Evolutionary conservation across 2,888 invertebrate genomes (phyloP), one percentile per base, ranked within the genome.

Genomic region (Xanthostigma xanthostigma): DNA sequence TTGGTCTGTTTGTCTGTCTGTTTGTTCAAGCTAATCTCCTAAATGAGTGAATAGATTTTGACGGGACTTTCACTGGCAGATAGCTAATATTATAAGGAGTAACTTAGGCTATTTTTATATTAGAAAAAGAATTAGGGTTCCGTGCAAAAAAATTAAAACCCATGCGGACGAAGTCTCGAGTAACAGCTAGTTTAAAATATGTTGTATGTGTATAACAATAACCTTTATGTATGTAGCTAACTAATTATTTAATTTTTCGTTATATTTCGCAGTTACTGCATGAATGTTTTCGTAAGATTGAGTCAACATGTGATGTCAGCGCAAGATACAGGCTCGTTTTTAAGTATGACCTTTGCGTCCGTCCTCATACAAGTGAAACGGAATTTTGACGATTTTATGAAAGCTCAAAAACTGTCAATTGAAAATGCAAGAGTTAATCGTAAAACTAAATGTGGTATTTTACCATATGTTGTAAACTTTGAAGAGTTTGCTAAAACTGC

Each of bases 271-370:
- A 94, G 93, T 67, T 93, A 93, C 64, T 92, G 91, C 46, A 87
- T 96, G 78, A 90, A 92, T 57, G 87, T 94, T 52, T 73, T 96
- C 60, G 95, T 95, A 11, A 79, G 89, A 56, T 75, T 94, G 59
- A 90, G 91, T 54, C 86, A 91, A 60, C 94, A 96, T 63, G 94
- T 94, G 33, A 84, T 92, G 78, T 86, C 88, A 34, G 84, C 89
- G 1, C 83, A 90, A 69, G 84, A 89, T 64, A 76, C 84, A 45
- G 88, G 89, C 50, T 87, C 89, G 35, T 92, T 88, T 66, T 74
- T 93, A 36, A 85, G 86, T 57, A 88, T 88, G 73, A 85, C 86
- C 9, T 90, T 90, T 61, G 92, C 86, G 9, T 86, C 84, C 12
- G 82, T 86, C 44, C 70, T 92, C 45, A 85, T 93, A 17, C 86